Evolutionary conservation across 2,888 invertebrate species (phyloP), one percentile per base, ranked within the genome.

Genomic region (Ormyrus pomaceus): DNA sequence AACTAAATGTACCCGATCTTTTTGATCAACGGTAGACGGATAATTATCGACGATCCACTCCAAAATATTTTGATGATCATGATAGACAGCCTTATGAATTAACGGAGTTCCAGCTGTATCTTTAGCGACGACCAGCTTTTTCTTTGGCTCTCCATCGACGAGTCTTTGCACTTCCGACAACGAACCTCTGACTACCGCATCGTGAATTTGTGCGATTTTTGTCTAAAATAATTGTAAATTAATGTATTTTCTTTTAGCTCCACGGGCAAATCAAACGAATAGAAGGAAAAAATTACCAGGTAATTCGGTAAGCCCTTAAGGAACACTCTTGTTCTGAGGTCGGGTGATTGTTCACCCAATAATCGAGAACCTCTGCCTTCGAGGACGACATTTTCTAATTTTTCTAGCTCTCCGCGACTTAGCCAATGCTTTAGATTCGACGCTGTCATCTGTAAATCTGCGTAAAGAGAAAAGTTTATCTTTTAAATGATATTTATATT

Each of bases 1-100:
- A 11, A 72, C 53, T 61, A 61, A 76, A 92, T 93, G 92, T 89
- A 96, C 96, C 85, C 94, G 94, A 89, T 96, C 96, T 84, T 93
- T 94, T 83, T 94, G 92, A 65, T 93, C 92, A 5, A 94, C 93
- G 0, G 94, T 92, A 55, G 92, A 91, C 0, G 95, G 95, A 89
- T 93, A 94, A 86, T 93, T 93, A n/a, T 92, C 91, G 2, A 95
- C 92, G 0, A 97, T 92, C 92, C 95, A 96, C 82, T 94, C 93
- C 11, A 95, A 93, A 80, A 96, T 94, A 82, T 95, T 94, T 84
- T 92, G 93, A 86, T 94, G 94, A 88, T 95, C 95, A 88, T 95
- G 94, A 88, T 94, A 95, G 11, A 96, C 94, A 0, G 96, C 96
- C 86, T 96, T 96, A 90, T 97, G 96, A 48, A 97, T 91, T 58